Evolutionary conservation across 2,797 vertebrate species (phyloP), one percentile per base, ranked within the genome.

Genomic region (Ficedula albicollis): DNA sequence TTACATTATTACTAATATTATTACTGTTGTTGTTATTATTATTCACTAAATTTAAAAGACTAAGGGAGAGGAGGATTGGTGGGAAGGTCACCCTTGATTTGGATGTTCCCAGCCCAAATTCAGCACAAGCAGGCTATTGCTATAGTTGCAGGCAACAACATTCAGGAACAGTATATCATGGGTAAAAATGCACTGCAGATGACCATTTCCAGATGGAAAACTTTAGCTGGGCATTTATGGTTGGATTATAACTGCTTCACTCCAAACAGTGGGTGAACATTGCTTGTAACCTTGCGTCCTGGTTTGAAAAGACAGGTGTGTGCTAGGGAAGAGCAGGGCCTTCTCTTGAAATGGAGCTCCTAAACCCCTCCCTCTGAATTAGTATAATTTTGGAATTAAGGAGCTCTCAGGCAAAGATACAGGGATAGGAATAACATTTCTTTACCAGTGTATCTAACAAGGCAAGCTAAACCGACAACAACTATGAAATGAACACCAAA

Each of bases 131-230:
- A 66, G 46, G 48, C 22, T n/a, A n/a, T 25, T 56, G 39, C 58
- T 12, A 1, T 11, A 38, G 25, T 22, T 36, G 23, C 38, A 72
- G 44, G 44, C 34, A 76, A 6, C 36, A 43, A 5, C 0, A 0
- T 39, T 77, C 58, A 78, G 62, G 26, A 60, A 13, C 34, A 41
- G 29, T 7, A 3, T 0, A 18, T 22, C 48, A 14, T 11, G 25
- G 32, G 10, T 32, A 83, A 38, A 84, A 84, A 36, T 15, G 25
- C 36, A 20, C 32, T 25, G 7, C 46, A 43, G 23, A 46, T 38
- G 34, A 38, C 1, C 6, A 38, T 58, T 69, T 76, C 18, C 48
- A 91, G 48, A 14, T 59, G 62, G 36, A 80, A 91, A 82, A 63
- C 23, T 36, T 81, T 16, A 66, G 26, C 60, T 75, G 54, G 54